These are phyloP conservation scores for Macrosiphum euphorbiae DNA, from an alignment of 2,888 invertebrate genomes.

Conservation along the genomic window DNA sequence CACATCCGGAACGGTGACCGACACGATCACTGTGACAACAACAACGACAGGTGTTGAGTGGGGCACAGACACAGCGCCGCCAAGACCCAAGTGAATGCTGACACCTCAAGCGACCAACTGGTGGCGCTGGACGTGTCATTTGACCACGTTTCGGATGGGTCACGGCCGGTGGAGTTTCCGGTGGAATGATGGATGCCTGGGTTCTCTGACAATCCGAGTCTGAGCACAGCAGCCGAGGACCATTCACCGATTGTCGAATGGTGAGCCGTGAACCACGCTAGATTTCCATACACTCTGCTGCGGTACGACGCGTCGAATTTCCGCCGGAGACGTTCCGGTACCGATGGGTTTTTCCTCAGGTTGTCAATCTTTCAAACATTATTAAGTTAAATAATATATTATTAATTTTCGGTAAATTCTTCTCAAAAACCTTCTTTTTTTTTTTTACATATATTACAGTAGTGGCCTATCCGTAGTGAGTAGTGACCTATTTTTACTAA, in stretches of 20 bases:
- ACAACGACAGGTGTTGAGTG: no score
- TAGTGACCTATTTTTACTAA: neutral
- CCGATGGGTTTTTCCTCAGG: neutral
- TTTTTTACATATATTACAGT: no score
- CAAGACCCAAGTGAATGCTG: neutral
- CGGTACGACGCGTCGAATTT: neutral
- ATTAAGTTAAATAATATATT: neutral
- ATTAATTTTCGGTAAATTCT: neutral
- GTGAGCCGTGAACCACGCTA: neutral
- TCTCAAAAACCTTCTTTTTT: neutral
- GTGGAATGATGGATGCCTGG: neutral
- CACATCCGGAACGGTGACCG: neutral
- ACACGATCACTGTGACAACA: neutral
- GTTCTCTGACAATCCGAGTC: neutral
- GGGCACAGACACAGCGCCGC: neutral
- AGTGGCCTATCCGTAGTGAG: neutral
- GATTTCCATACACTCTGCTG: neutral
- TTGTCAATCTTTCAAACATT: conserved; percentile 35
- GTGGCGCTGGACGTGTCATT: neutral
- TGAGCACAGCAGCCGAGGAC: neutral
- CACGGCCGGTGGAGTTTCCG: neutral
- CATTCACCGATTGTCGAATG: neutral
- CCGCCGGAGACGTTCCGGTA: neutral
- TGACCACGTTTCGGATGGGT: neutral
- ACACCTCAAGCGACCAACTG: neutral